Base-by-base conservation (phyloP, 92 coral and sea anemone genomes). In the Actinernus sp. region DNA sequence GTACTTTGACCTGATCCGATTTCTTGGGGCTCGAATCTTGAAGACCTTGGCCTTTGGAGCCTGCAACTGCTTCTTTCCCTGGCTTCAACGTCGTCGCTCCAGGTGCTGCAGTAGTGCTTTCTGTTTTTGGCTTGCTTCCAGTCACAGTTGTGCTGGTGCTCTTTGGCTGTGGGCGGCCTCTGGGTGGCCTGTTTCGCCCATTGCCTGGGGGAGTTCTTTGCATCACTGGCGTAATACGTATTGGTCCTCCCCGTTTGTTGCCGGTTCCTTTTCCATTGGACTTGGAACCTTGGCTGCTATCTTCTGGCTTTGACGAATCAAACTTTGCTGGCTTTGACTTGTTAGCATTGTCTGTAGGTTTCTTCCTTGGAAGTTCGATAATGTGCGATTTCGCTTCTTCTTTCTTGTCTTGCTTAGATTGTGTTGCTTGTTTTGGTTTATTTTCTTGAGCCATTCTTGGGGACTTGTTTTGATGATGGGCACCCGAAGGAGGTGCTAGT, bases 321-420 rank as follows among this genome's bases (percentile, higher is more conserved):
- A 32, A n/a, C 61, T 85, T 85, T 72, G 48, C 58, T 71, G 81
- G 83, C 85, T 85, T 85, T 71, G 91, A 69, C 75, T 75, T 85
- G 81, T 71, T 85, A 51, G 30, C 73, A 73, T 69, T 84, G 55
- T 58, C 82, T 55, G 79, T 51, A 21, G 76, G 79, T 53, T 85
- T 78, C 53, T 71, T 85, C 65, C 86, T 71, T 65, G 82, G 78
- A 19, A 50, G 71, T 71, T 80, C 87, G 33, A 63, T 71, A 3
- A 66, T 79, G 25, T 71, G 87, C 16, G 87, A 71, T 34, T 63
- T 80, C 59, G 68, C 33, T 62, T 84, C 91, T 69, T 84, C 90
- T 52, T 85, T 85, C 77, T 78, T 85, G 33, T 84, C 90, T 58
- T 73, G 68, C 58, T 78, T 82, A 13, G 48, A 73, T 86, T 74